Evolutionary conservation across 2,113 vertebrate species (phyloP), one percentile per base, ranked within the genome.

Genomic region (Mixornis gularis): DNA sequence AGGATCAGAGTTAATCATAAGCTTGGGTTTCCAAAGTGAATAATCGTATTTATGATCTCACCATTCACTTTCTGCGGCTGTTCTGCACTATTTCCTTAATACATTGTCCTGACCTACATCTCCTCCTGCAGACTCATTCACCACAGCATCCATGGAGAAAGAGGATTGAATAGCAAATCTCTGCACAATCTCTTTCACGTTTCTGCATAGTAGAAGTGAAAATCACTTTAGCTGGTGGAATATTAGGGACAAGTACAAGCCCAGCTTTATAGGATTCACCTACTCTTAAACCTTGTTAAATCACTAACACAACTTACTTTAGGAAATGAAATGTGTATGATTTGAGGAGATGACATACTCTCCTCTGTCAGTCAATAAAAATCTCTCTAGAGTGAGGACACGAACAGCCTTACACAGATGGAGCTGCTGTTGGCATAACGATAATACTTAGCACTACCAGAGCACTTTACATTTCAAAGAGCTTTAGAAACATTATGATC

Each of bases 151-250:
- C 7, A 3, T 2, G 6, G 81, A 79, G 81, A 87, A 94, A 93
- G 85, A 94, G 94, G 94, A 94, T 93, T 96, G 95, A 93, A 93
- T 56, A 91, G 91, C 76, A 95, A 94, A 95, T 94, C 95, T 94
- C 94, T 70, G 60, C 53, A 29, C 91, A 94, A 95, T 85, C 93
- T 91, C 91, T 74, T 85, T 52, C 89, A 89, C 64, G 0, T 91
- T 87, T 80, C 85, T 64, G 44, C 30, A 4, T 27, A 56, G 87
- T 1, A 70, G 89, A 85, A 92, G 89, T 38, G 85, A 79, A 94
- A 96, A 94, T 92, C 91, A 80, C 89, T 94, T 95, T 59, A 87
- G 91, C 91, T 66, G 52, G 79, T 78, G 46, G 76, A 80, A 85
- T 82, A 94, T 89, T 88, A 87, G 87, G 68, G 79, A 91, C 87